These are phyloP conservation scores for Akabosia matsudoensis DNA, from an alignment of 1,140 invertebrate species.

Conservation along the genomic window DNA sequence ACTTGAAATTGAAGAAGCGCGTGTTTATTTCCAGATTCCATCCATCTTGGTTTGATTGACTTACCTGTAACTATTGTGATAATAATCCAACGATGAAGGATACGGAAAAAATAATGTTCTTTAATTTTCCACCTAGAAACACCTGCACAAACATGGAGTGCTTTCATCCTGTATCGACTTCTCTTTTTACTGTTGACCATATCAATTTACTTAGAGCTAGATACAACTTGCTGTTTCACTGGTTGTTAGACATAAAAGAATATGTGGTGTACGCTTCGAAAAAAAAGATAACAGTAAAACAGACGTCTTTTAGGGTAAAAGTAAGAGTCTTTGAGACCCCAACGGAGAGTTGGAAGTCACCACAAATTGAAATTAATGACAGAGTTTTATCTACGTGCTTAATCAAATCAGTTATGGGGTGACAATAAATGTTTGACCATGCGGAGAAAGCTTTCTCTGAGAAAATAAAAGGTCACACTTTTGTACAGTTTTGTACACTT, in stretches of 20 bases:
- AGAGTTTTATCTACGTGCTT: slow-evolving; percentile 33
- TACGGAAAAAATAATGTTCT: no score
- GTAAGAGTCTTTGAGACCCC: no score
- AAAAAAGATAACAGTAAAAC: no score
- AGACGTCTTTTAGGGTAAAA: no score
- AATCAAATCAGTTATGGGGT: slow-evolving; percentile 45
- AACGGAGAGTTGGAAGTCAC: slow-evolving; percentile 27
- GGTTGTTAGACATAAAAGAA: background rate
- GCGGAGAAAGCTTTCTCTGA: background rate
- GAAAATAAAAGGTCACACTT: background rate
- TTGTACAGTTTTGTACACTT: background rate
- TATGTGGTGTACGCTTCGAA: background rate
- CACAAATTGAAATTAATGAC: slow-evolving; percentile 45
- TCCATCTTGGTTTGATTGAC: no score
- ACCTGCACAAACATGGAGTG: no score
- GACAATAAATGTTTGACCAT: slow-evolving; percentile 41
- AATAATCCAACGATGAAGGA: no score
- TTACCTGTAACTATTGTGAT: no score
- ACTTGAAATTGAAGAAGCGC: no score
- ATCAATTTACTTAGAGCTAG: slow-evolving; percentile 10
- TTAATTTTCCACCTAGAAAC: no score
- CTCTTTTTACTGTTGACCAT: background rate
- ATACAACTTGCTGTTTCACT: background rate
- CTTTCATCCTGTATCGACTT: no score
- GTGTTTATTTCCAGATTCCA: no score